Base-by-base conservation (phyloP, 2,888 invertebrate genomes). In the Tigriopus californicus region DNA sequence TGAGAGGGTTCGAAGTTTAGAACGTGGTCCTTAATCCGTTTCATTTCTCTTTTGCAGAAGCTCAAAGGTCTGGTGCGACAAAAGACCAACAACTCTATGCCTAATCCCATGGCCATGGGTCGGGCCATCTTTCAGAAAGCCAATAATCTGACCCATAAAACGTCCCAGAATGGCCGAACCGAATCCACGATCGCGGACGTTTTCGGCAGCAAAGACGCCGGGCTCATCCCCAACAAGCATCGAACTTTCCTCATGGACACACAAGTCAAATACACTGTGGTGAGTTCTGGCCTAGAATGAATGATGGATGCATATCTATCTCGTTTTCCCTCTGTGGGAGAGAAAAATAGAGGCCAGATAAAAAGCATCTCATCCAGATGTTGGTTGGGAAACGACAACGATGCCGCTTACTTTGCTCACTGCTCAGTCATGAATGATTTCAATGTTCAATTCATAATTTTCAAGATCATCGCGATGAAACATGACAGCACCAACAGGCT, bases 221-320 rank as follows among this genome's bases (percentile, higher is more conserved):
- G 20, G 20, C 22, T 52, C 22, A 52, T 52, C 25, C 52, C 52
- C 10, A 25, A 22, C 18, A 55, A 41, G 22, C 55, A 55, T 41
- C 33, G 55, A 33, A 33, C 33, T 20, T 76, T 76, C 66, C 69
- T 76, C 46, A 70, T 76, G 68, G 76, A 76, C 64, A 73, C 75
- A n/a, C 73, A 75, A 24, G 76, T 76, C 5, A 74, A 75, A 64
- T 75, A 76, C 64, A 74, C 75, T 2, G 64, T 65, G 60, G 67
- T 66, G 61, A 64, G 64, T 60, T 47, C 54, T 41, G 8, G 24
- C 33, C 8, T 61, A 22, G 22, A 22, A 3, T 25, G 18, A 11
- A 41, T 18, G n/a, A 60, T 18, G 44, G 18, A 11, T 41, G 24
- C n/a, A n/a, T 49, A 22, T 15, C 49, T 61, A n/a, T 15, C 24